Evolutionary conservation across 2,113 vertebrate species (phyloP).

Genomic region (Bujurquina vittata): DNA sequence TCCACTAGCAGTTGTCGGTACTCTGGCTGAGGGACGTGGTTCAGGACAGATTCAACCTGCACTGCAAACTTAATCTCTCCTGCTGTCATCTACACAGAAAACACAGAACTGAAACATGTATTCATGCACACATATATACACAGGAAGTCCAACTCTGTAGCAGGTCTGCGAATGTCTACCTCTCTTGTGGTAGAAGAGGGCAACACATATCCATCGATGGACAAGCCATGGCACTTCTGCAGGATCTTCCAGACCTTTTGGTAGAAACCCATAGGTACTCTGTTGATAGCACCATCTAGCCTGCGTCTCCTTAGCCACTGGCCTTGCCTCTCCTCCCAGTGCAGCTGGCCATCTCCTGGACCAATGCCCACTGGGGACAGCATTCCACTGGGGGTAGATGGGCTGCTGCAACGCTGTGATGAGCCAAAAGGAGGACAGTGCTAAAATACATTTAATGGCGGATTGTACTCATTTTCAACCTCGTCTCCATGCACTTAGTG

Average conservation of each 20-base stretch:
- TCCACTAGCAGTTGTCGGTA: constrained; percentile 97
- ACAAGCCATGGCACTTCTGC: constrained; percentile 97
- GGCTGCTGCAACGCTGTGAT: constrained; percentile 89
- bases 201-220: constrained; percentile 95
- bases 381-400: constrained; percentile 90
- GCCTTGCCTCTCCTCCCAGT: constrained; percentile 92
- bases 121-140: neutral
- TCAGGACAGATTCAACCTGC: constrained; percentile 95
- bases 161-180: constrained; percentile 67
- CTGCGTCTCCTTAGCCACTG: constrained; percentile 96
- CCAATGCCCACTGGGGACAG: constrained; percentile 83
- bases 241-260: constrained; percentile 97
- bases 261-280: constrained; percentile 97
- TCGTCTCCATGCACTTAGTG: neutral
- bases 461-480: neutral
- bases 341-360: constrained; percentile 72
- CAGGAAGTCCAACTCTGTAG: neutral
- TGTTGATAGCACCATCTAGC: constrained; percentile 96
- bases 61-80: constrained; percentile 98
- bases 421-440: neutral
- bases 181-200: constrained; percentile 96
- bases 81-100: constrained; percentile 88
- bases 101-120: constrained; percentile 1
- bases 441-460: neutral
- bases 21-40: constrained; percentile 95